These are phyloP conservation scores for Azemiops feae DNA, from an alignment of 2,113 vertebrate species.

Conservation along the genomic window DNA sequence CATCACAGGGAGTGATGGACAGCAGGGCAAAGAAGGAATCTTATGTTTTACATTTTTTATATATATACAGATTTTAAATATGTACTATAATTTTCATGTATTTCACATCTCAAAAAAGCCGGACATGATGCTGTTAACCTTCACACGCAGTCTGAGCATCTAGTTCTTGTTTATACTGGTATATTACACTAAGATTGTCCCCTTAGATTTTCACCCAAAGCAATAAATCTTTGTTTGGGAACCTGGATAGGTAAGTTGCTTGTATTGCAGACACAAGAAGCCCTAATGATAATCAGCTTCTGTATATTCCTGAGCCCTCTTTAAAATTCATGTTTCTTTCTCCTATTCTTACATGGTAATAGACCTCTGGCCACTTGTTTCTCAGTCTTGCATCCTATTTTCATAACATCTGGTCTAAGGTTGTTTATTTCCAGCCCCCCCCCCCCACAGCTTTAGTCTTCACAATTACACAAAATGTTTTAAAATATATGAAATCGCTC, in stretches of 20 bases:
- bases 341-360: neutral
- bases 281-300: neutral
- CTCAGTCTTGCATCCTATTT: neutral
- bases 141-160: neutral
- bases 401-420: neutral
- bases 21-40: neutral
- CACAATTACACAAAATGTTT: neutral
- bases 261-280: neutral
- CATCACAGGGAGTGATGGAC: neutral
- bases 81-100: neutral
- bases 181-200: neutral
- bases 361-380: neutral
- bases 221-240: neutral
- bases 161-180: neutral
- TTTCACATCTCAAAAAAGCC: neutral
- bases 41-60: neutral
- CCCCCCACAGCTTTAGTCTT: neutral
- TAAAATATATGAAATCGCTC: neutral
- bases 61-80: neutral
- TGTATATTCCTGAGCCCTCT: neutral
- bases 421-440: neutral
- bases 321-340: neutral
- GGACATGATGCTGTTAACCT: neutral
- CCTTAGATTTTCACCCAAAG: neutral
- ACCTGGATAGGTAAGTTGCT: neutral